Percentiles rank a stretch among this genome's conserved stretches.
Conservation (phyloP, 2,888 invertebrate genomes). For the Thymelicus lineola region DNA sequence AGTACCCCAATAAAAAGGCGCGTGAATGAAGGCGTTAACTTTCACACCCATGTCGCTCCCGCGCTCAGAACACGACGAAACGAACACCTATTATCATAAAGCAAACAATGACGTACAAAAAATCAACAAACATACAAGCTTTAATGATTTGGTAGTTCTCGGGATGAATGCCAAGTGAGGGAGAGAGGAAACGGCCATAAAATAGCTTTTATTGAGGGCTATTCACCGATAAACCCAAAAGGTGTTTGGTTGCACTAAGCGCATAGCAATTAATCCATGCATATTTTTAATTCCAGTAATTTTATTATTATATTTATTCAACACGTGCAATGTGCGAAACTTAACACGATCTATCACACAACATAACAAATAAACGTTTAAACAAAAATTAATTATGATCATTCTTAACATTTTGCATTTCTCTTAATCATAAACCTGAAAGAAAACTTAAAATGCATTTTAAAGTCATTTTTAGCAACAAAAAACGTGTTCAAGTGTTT, state of each 20-base stretch:
- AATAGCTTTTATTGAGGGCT: slow-evolving; percentile 73
- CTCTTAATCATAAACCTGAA: too few species aligned
- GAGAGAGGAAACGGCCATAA: slow-evolving; percentile 78
- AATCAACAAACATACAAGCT: slow-evolving; percentile 76
- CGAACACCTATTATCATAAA: slow-evolving; percentile 84
- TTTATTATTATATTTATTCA: neutral
- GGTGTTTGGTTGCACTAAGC: slow-evolving; percentile 43
- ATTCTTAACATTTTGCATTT: too few species aligned
- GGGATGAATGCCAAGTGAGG: slow-evolving; percentile 78
- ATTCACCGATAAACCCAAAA: slow-evolving; percentile 55
- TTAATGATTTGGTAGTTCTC: slow-evolving; percentile 80
- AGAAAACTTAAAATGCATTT: too few species aligned
- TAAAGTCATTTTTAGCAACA: neutral
- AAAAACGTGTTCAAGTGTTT: neutral
- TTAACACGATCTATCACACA: too few species aligned
- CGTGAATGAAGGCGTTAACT: slow-evolving; percentile 82
- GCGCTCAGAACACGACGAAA: slow-evolving; percentile 67
- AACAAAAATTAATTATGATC: too few species aligned
- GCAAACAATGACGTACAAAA: slow-evolving; percentile 79
- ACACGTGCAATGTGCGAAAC: neutral
- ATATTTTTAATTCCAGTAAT: neutral
- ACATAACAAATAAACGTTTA: too few species aligned
- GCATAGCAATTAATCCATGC: slow-evolving; percentile 56
- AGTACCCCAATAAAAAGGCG: slow-evolving; percentile 77
- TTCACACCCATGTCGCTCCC: slow-evolving; percentile 79